phyloP scores from a whole-genome alignment of 1,140 invertebrate species.

The Aphelenchoides besseyi region DNA sequence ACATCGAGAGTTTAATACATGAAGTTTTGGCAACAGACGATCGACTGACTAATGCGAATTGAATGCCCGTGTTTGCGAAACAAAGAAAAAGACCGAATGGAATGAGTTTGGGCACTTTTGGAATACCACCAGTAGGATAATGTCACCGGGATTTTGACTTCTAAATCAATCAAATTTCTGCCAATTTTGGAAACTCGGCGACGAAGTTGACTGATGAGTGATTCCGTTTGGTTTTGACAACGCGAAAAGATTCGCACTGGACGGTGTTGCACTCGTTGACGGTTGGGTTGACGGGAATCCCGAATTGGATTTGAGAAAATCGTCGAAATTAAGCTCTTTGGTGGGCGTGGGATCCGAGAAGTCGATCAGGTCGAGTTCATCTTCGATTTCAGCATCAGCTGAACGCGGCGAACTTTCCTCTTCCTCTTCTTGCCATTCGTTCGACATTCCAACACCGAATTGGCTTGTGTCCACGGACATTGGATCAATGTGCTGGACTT shows the following conservation, averaged over 20 bases:
- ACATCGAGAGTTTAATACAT: too few species aligned
- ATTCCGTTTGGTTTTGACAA: neutral
- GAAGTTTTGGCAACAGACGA: too few species aligned
- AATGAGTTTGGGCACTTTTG: too few species aligned
- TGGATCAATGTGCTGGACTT: slow-evolving; percentile 5
- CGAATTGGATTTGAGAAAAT: neutral
- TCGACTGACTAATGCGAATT: too few species aligned
- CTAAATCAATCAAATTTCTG: neutral
- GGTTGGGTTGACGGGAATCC: neutral
- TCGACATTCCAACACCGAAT: neutral
- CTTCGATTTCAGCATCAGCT: neutral
- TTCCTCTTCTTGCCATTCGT: neutral
- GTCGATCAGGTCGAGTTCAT: slow-evolving; percentile 7
- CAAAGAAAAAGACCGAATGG: too few species aligned
- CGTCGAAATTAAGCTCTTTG: neutral
- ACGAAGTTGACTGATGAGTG: neutral
- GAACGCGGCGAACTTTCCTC: neutral
- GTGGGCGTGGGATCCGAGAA: slow-evolving; percentile 5
- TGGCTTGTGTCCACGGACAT: slow-evolving; percentile 15
- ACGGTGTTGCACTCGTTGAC: neutral
- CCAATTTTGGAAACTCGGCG: neutral
- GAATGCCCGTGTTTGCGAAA: too few species aligned
- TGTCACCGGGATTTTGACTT: too few species aligned
- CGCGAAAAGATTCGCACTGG: neutral
- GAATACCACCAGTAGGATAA: too few species aligned